Base-by-base conservation (phyloP, 2,888 invertebrate species). In the Caenorhabditis sp. region DNA sequence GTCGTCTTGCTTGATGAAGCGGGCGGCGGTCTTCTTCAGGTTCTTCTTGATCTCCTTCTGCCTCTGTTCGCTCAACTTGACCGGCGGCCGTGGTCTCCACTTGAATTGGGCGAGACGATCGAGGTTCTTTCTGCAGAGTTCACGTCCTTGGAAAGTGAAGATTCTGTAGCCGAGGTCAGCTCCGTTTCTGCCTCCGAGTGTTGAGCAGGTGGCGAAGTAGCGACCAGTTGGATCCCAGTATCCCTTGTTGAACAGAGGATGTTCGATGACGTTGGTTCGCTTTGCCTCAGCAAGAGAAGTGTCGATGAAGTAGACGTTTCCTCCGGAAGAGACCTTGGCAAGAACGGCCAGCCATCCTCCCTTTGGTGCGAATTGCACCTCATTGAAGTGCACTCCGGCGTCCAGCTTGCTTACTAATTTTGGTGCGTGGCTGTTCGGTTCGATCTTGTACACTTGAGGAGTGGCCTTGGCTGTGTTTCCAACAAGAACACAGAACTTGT, bases 141-240 rank as follows among this genome's bases (percentile, higher is more conserved):
- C 91, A 81, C 92, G 80, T 17, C 89, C 89, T 72, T 99, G 98
- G 93, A 99, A 98, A 35, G 95, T 95, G 94, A 97, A 97, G 89
- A 99, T 93, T 92, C 96, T 95, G 91, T 95, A 99, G 2, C 96
- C 97, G 81, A 92, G 92, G 89, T 93, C 93, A 58, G 91, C 91
- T 90, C 92, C 86, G 13, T 82, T 72, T 26, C 77, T 59, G n/a
- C 84, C 96, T 93, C 96, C 96, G 78, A 94, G 94, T 0, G 96
- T 96, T 17, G 97, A 96, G 0, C 94, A 95, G 0, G 97, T 96
- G 59, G 95, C 94, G 13, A 99, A 95, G 89, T 95, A 99, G 78
- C 99, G 93, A 1, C 99, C 99, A 2, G 98, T 99, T 1, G 99
- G 98, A 91, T 99, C 99, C 99, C 99, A 99, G 90, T 97, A 97